Conservation (phyloP, 2,797 vertebrate species). For the Enteromius afrohamiltoni region DNA sequence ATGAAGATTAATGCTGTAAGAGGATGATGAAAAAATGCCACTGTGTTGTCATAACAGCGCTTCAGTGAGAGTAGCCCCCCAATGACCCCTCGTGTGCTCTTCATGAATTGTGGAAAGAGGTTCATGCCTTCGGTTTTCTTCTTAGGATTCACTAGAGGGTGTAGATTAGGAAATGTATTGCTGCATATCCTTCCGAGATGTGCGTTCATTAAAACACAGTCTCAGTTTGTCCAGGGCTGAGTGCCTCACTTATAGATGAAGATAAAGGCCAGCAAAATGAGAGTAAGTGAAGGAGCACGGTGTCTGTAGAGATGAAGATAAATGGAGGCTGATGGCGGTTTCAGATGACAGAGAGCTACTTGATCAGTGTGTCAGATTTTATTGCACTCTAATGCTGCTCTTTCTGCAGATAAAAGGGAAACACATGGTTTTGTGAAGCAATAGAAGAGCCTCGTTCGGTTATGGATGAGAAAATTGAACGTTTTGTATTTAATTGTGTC, state of each 20-base stretch:
- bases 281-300: constrained; percentile 39
- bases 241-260: constrained; percentile 33
- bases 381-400: constrained; percentile 18
- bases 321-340: constrained; percentile 39
- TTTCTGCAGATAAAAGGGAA: constrained; percentile 16
- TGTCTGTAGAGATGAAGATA: constrained; percentile 41
- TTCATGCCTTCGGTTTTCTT: background rate
- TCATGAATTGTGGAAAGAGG: background rate
- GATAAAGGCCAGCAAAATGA: constrained; percentile 21
- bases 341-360: constrained; percentile 48
- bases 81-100: background rate
- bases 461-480: background rate
- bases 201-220: background rate
- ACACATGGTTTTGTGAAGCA: background rate
- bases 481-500: background rate
- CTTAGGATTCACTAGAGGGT: background rate
- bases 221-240: constrained; percentile 33
- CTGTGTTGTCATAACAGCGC: constrained; percentile 44
- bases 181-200: background rate
- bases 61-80: background rate
- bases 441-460: background rate
- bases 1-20: constrained; percentile 40
- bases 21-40: constrained; percentile 35
- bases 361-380: constrained; percentile 40
- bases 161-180: background rate